Base-by-base conservation (phyloP, 2,888 invertebrate species). In the Ctena decussata region DNA sequence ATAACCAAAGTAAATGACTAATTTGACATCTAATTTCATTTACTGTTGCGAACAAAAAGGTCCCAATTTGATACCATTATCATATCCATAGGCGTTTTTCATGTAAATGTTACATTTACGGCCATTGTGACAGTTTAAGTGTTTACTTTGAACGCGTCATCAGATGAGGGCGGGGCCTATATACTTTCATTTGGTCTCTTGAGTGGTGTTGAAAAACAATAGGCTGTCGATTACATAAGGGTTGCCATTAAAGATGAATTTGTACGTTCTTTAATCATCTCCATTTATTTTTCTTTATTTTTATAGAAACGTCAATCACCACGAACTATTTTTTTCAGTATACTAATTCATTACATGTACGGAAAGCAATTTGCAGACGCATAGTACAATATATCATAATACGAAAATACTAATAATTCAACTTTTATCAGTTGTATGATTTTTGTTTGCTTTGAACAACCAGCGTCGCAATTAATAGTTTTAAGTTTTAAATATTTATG, bases 1-100 rank as follows among this genome's bases (percentile, higher is more conserved):
- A 85, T 84, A 80, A 76, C 82, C 77, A 46, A n/a, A 24, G 32
- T 77, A 78, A 84, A 86, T 60, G 86, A 85, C 80, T 82, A 84
- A 83, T 85, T 89, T 86, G 80, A 84, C 82, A 74, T 78, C 80
- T 86, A 72, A 77, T 79, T 84, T 89, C 80, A 84, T 86, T 89
- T 82, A 79, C 72, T 71, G 72, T 76, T 73, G 27, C 60, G 65
- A 79, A 44, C 75, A 80, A 65, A n/a, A 76, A 71, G 39, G 53
- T 70, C 49, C 30, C 78, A 27, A 79, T 86, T 82, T 41, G 79
- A 37, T 74, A n/a, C 35, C 24, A 69, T 27, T 57, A 77, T 80
- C 80, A 80, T 76, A 78, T 78, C 35, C 49, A 39, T 49, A 32
- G 74, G 80, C 78, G 73, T 80, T 87, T 85, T 85, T 46, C 82